These are phyloP conservation scores for Bruchidius siliquastri DNA, from an alignment of 2,888 invertebrate species.

Conservation along the genomic window DNA sequence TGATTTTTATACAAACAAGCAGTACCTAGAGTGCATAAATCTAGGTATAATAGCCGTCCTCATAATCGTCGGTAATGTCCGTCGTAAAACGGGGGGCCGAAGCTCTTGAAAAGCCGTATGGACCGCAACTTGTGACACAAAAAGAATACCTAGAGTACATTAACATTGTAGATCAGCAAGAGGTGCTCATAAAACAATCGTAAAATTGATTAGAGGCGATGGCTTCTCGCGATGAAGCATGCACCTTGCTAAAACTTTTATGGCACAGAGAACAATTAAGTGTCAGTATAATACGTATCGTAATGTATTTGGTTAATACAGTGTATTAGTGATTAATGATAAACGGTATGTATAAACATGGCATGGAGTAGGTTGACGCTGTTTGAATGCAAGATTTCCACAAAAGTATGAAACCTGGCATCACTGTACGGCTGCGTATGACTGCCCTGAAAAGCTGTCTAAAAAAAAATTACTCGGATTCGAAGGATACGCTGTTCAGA, in stretches of 20 bases:
- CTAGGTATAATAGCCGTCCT: not conserved
- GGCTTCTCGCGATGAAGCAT: not conserved
- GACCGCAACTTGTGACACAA: not conserved
- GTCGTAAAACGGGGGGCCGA: not conserved
- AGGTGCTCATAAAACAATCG: not conserved
- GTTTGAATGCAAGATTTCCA: too few relatives aligned
- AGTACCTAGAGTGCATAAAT: not conserved
- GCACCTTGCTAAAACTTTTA: not conserved
- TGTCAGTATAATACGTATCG: not conserved
- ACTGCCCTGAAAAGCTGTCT: too few relatives aligned
- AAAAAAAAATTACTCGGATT: too few relatives aligned
- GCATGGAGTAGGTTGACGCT: too few relatives aligned
- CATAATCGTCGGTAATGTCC: not conserved
- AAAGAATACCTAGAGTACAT: not conserved
- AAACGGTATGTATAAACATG: too few relatives aligned
- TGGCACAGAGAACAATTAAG: not conserved
- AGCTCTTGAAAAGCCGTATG: not conserved
- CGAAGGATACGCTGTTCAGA: too few relatives aligned
- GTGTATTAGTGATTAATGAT: not conserved
- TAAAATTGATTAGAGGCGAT: not conserved
- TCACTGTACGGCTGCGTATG: too few relatives aligned
- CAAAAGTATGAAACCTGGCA: too few relatives aligned
- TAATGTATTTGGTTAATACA: not conserved
- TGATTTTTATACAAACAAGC: not conserved
- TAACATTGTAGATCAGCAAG: not conserved